phyloP scores from a whole-genome alignment of 2,113 vertebrate genomes.

The Guaruba guarouba region DNA sequence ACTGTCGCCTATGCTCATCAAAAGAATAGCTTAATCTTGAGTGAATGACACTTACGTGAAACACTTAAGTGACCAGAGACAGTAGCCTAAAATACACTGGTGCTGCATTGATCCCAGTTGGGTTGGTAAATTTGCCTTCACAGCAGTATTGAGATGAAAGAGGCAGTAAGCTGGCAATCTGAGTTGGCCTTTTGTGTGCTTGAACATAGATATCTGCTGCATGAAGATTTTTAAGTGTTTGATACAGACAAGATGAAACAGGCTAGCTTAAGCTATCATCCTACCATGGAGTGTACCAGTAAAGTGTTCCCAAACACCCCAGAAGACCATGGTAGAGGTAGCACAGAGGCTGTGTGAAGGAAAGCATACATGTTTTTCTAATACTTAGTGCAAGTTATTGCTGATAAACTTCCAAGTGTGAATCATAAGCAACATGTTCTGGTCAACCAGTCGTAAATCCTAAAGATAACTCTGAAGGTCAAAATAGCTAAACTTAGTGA shows the following conservation, averaged over 20 bases:
- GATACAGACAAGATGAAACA: neutral
- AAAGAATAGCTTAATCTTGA: neutral
- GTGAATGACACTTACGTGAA: neutral
- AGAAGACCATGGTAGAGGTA: neutral
- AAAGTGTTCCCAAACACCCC: neutral
- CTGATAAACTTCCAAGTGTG: constrained; percentile 18
- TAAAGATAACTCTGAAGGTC: constrained; percentile 14
- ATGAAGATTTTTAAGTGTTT: neutral
- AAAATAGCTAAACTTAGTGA: constrained; percentile 9
- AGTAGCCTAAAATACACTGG: constrained; percentile 8
- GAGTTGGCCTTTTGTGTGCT: neutral
- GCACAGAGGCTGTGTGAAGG: neutral
- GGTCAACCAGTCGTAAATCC: neutral
- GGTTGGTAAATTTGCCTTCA: neutral
- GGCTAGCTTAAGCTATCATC: neutral
- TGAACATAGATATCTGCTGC: neutral
- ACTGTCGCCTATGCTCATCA: neutral
- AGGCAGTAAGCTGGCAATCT: neutral
- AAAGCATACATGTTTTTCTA: neutral
- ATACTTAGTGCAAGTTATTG: neutral
- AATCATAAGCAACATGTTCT: neutral
- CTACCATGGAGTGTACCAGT: neutral
- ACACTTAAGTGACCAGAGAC: neutral
- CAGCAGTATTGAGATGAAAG: constrained; percentile 25
- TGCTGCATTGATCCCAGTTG: neutral